These are phyloP conservation scores for Cercocebus atys DNA, from an alignment of 2,113 vertebrate species.

Conservation along the genomic window DNA sequence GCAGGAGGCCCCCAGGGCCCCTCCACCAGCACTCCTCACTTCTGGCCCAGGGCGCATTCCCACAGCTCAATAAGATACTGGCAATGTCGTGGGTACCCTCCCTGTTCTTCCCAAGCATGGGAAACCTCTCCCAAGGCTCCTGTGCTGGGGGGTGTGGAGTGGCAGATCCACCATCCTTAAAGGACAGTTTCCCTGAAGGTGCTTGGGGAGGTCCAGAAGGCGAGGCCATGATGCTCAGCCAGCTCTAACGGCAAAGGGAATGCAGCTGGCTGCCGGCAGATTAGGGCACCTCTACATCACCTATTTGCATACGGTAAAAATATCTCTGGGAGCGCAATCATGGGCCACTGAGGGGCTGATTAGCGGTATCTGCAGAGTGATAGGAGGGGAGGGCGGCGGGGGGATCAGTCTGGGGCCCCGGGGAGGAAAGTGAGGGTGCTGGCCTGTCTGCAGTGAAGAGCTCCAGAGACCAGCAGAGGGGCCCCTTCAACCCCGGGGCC, in stretches of 20 bases:
- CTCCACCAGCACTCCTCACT: rapidly evolving
- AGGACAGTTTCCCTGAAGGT: neutral
- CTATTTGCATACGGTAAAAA: slow-evolving; percentile 78
- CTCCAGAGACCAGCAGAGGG: neutral
- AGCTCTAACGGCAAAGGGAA: neutral
- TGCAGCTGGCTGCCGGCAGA: neutral
- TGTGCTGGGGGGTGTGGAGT: no score
- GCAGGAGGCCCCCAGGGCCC: neutral
- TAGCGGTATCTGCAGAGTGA: slow-evolving; percentile 60
- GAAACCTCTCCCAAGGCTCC: neutral
- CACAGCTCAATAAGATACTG: neutral
- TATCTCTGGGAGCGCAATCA: slow-evolving; percentile 69
- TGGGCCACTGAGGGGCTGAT: slow-evolving; percentile 69
- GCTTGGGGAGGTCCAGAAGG: neutral
- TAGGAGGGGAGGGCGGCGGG: neutral
- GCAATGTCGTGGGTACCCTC: no score
- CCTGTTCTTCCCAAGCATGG: neutral
- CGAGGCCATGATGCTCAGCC: neutral
- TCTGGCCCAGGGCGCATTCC: neutral
- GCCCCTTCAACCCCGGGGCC: neutral
- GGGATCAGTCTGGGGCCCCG: slow-evolving; percentile 10
- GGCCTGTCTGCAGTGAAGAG: neutral
- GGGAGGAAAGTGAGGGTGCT: neutral
- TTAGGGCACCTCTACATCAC: slow-evolving; percentile 58
- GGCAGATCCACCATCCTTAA: neutral